phyloP scores from a whole-genome alignment of 2,888 invertebrate species.

The Apamea anceps region DNA sequence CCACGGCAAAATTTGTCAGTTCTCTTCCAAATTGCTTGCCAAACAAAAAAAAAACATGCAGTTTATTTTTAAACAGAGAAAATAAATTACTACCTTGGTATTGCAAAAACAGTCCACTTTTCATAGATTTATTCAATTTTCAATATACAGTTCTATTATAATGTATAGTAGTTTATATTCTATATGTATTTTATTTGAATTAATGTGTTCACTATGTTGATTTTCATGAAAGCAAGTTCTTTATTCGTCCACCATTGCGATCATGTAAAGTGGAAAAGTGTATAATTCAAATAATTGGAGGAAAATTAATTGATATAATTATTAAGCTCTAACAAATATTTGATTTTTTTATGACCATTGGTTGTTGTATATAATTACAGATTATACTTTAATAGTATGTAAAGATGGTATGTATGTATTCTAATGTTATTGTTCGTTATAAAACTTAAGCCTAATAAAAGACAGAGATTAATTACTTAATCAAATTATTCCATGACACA shows the following conservation, averaged over 20 bases:
- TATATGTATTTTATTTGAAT: not conserved
- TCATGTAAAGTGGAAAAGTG: not conserved
- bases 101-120: not conserved
- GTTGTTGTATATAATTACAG: not conserved
- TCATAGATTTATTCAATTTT: not conserved
- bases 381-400: not conserved
- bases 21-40: not conserved
- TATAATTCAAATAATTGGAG: not conserved
- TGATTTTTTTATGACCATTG: not conserved
- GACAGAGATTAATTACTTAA: not conserved
- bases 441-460: not conserved
- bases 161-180: not conserved
- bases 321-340: constrained; percentile 1
- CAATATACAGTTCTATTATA: not conserved
- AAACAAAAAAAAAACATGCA: no score
- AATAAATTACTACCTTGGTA: not conserved
- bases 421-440: no score
- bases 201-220: not conserved
- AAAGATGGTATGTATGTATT: not conserved
- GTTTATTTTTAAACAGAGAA: not conserved
- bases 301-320: no score
- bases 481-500: not conserved
- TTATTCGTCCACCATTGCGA: not conserved
- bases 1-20: not conserved
- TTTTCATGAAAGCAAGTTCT: not conserved